A percentile compares a stretch with the other conserved stretches of the same genome.
phyloP scores from a whole-genome alignment of 2,888 invertebrate species.

The Rhodophaea formosa region DNA sequence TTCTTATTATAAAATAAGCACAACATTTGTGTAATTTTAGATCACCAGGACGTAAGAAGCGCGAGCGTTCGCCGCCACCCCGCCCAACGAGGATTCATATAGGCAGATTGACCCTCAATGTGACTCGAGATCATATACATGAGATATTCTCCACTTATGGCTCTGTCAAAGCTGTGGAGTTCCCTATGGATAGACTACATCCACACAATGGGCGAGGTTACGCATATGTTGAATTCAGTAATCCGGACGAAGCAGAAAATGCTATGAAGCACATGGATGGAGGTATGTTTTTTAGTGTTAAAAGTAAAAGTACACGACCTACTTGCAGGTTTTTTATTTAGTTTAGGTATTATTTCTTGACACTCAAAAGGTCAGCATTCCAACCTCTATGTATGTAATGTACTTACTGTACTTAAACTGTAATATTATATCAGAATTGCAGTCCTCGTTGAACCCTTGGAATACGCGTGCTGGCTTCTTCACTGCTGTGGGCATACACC shows the following conservation, averaged over 20 bases:
- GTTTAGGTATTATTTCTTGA: too few species aligned
- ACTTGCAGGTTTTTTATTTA: background rate
- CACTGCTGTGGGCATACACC: too few species aligned
- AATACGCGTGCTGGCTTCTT: too few species aligned
- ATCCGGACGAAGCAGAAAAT: conserved; percentile 97
- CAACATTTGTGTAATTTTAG: conserved; percentile 46
- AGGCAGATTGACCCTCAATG: conserved; percentile 94
- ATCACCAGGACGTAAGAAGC: conserved; percentile 84
- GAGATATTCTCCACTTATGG: conserved; percentile 97
- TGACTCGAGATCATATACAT: conserved; percentile 92
- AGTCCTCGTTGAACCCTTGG: too few species aligned
- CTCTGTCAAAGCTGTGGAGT: conserved; percentile 92
- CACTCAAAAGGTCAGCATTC: too few species aligned
- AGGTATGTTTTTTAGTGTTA: conserved; percentile 76
- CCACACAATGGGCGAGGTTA: conserved; percentile 94
- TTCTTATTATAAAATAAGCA: too few species aligned
- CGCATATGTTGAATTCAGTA: conserved; percentile 97
- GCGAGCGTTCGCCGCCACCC: conserved; percentile 94
- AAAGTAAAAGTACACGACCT: too few species aligned
- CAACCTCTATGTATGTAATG: too few species aligned
- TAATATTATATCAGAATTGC: too few species aligned
- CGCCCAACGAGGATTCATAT: conserved; percentile 96
- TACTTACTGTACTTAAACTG: too few species aligned
- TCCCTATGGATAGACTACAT: conserved; percentile 93
- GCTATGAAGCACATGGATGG: conserved; percentile 99